A percentile compares a stretch with the other conserved stretches of the same genome.
Evolutionary conservation across 1,140 invertebrate genomes (phyloP).

Genomic region (Xylocopa sonorina): DNA sequence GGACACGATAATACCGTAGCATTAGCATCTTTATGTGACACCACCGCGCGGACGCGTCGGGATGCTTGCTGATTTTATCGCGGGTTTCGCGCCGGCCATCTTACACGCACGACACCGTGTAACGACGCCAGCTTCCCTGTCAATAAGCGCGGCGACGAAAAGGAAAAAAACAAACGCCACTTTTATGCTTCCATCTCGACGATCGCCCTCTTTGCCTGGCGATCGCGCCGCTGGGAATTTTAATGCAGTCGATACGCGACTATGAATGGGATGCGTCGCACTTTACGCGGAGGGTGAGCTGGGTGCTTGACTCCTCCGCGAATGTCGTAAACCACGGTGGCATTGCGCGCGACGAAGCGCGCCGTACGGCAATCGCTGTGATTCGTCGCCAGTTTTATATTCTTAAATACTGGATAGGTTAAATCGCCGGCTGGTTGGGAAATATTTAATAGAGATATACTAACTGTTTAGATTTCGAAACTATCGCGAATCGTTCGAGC

Average conservation of each 20-base stretch:
- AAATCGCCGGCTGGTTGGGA: no score
- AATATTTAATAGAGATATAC: no score
- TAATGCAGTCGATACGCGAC: background rate
- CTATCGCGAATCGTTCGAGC: no score
- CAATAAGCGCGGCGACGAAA: slow-evolving; percentile 32
- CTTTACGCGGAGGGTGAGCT: background rate
- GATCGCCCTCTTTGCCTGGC: background rate
- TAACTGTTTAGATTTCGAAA: no score
- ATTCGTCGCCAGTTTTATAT: background rate
- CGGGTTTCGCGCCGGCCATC: slow-evolving; percentile 24
- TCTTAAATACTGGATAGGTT: no score
- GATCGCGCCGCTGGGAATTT: slow-evolving; percentile 2
- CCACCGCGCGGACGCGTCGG: background rate
- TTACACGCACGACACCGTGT: slow-evolving; percentile 46
- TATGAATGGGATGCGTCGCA: background rate
- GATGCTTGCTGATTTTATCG: slow-evolving; percentile 53
- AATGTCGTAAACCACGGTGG: background rate
- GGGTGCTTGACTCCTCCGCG: background rate
- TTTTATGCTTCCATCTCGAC: background rate
- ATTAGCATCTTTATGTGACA: slow-evolving; percentile 67
- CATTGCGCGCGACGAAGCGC: background rate
- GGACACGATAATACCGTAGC: slow-evolving; percentile 64
- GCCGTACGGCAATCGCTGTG: background rate
- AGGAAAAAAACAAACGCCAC: background rate
- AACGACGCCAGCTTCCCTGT: slow-evolving; percentile 45